These are phyloP conservation scores for Heliconius erato DNA, from an alignment of 2,888 invertebrate genomes.

Conservation along the genomic window DNA sequence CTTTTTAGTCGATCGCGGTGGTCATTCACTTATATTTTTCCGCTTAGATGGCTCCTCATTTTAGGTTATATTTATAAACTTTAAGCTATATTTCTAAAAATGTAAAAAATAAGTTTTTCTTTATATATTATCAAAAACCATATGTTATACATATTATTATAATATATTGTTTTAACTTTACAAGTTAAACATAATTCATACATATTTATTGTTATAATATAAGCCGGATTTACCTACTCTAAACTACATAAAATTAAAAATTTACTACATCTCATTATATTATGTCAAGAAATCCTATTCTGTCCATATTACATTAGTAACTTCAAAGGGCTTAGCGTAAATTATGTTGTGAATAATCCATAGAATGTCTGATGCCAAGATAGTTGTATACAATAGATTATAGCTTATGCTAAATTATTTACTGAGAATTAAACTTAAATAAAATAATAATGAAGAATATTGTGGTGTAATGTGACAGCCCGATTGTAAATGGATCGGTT, in stretches of 20 bases:
- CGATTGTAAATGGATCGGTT: too few species aligned
- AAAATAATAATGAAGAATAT: not conserved
- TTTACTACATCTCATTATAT: not conserved
- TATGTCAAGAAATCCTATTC: not conserved
- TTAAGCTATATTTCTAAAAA: not conserved
- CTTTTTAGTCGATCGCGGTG: not conserved
- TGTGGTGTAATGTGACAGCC: too few species aligned
- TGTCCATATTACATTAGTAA: conserved; percentile 11
- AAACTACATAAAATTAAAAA: not conserved
- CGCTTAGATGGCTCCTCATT: not conserved
- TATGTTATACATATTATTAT: too few species aligned
- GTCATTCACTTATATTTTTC: conserved; percentile 8
- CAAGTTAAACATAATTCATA: not conserved
- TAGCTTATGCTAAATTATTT: not conserved
- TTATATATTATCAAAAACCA: not conserved
- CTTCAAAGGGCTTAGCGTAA: conserved; percentile 29
- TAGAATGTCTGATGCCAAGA: conserved; percentile 13
- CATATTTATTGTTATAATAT: not conserved
- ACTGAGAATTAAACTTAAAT: not conserved
- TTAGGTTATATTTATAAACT: not conserved
- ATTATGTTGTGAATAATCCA: conserved; percentile 17
- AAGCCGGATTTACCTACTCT: not conserved
- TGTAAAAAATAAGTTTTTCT: too few species aligned
- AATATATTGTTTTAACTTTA: not conserved
- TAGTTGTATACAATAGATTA: not conserved